phyloP scores from a whole-genome alignment of 1,140 invertebrate species.

The Teleopsis dalmanni region DNA sequence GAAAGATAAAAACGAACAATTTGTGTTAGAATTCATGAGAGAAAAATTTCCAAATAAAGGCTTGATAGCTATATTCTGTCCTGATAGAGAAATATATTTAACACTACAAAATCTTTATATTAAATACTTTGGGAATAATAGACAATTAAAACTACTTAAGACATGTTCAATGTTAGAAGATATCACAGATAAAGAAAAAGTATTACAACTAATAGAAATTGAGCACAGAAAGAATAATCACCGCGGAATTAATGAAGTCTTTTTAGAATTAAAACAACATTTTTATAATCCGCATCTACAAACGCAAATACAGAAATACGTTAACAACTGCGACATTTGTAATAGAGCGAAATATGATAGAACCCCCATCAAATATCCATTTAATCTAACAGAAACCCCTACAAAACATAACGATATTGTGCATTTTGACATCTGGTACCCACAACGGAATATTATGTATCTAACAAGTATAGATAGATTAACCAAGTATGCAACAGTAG shows the following conservation, averaged over 20 bases:
- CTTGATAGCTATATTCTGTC: conserved; percentile 1
- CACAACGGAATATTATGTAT: too few relatives aligned
- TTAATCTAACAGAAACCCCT: conserved; percentile 7
- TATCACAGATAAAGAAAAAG: background rate
- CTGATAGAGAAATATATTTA: background rate
- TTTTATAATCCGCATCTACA: conserved; percentile 18
- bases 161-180: conserved; percentile 2
- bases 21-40: background rate
- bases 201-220: background rate
- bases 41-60: conserved; percentile 1
- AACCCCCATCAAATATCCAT: conserved; percentile 13
- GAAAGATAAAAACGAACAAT: background rate
- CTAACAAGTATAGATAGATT: too few relatives aligned
- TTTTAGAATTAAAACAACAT: conserved; percentile 11
- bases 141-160: background rate
- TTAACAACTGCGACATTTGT: conserved; percentile 19
- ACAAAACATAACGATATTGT: too few relatives aligned
- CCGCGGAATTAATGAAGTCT: conserved; percentile 17
- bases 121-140: background rate
- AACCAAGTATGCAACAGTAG: too few relatives aligned
- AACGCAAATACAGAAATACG: conserved; percentile 13
- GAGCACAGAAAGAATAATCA: conserved; percentile 12
- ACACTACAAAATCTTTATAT: conserved; percentile 1
- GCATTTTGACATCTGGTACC: too few relatives aligned
- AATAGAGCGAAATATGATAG: conserved; percentile 17